Base-by-base conservation (phyloP, 37 sponge, comb jelly and placozoan genomes). In the Geodia barretti region DNA sequence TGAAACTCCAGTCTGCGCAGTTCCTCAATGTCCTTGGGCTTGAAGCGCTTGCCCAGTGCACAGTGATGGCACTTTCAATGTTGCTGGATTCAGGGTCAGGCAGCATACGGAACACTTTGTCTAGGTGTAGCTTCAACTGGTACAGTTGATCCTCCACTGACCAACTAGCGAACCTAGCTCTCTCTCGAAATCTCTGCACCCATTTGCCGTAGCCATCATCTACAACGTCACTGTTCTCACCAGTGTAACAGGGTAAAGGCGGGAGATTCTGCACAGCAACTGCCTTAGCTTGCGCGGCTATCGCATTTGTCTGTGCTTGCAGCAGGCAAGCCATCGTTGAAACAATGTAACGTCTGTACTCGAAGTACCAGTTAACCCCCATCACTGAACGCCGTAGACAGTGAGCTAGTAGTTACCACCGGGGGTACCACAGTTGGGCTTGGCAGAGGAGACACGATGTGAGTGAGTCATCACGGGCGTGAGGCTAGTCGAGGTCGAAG, bases 21-120 rank as follows among this genome's bases (percentile, higher is more conserved):
- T 29, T 81, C 82, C 41, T 70, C 82, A 3, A 81, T 81, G 26
- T 62, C 82, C 58, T 20, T 41, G 4, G 82, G 82, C 11, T 71
- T 61, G 73, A 81, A 81, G 17, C 82, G n/a, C 41, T 61, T 31
- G 8, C 72, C 11, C 61, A 80, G 72, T 4, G 77, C n/a, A n/a
- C 62, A n/a, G 36, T 11, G 24, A 76, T 61, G n/a, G 77, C 64
- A 23, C 25, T 62, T 11, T 62, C 64, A 62, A 36, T 23, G 24
- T 28, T 37, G 3, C 21, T 36, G 63, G 17, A 20, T 38, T 62
- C 64, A 60, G 20, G 3, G 19, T 76, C 77, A 36, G 77, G 39
- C 21, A 76, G 77, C 64, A 62, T 30, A 11, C 64, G 17, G 77
- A 62, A 76, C 64, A 35, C 30, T 41, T 71, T 71, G 38, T 72